phyloP scores from a whole-genome alignment of 2,113 vertebrate species.

The Turdus rufiventris region DNA sequence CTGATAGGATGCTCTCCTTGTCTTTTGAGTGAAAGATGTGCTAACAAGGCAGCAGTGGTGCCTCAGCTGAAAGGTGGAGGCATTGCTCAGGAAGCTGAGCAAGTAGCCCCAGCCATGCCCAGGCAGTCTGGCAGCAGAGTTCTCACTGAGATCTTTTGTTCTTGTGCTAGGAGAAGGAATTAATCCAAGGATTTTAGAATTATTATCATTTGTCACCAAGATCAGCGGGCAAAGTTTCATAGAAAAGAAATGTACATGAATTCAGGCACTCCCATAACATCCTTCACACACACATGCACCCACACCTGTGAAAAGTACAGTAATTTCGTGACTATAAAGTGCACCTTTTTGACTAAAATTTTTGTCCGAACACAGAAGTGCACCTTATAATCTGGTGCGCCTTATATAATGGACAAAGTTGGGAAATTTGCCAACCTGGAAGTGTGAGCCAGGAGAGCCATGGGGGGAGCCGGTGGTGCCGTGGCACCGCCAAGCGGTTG shows the following conservation, averaged over 20 bases:
- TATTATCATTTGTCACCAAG: neutral
- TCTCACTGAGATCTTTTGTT: neutral
- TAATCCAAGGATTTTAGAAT: neutral
- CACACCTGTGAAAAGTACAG: accelerated
- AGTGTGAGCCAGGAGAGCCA: too few species aligned
- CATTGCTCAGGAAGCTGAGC: neutral
- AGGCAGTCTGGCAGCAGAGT: neutral
- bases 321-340: too few species aligned
- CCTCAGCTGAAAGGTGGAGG: neutral
- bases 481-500: too few species aligned
- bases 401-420: too few species aligned
- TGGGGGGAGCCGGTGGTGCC: too few species aligned
- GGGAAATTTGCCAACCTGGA: too few species aligned
- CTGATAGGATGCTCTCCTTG: neutral
- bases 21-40: neutral
- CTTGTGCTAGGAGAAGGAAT: neutral
- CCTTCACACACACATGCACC: neutral
- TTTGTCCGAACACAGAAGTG: too few species aligned
- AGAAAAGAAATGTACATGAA: neutral
- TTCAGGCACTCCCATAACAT: neutral
- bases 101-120: neutral
- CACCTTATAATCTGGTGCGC: too few species aligned
- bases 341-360: too few species aligned
- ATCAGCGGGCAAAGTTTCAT: neutral
- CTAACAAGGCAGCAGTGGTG: neutral